Base-by-base conservation (phyloP, 2,113 vertebrate genomes). In the Elephas maximus region DNA sequence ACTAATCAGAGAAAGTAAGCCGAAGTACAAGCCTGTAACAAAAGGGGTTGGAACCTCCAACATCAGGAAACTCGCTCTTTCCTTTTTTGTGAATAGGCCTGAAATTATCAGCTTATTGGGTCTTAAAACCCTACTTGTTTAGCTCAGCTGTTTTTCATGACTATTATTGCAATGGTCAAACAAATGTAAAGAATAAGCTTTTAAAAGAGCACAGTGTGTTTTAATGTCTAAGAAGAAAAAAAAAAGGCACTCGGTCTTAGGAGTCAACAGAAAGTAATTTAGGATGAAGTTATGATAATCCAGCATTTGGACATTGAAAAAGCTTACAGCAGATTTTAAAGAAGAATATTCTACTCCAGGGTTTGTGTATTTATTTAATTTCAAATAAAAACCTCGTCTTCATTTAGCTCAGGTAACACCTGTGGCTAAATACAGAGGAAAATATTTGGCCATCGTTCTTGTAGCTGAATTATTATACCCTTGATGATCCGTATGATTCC, bases 1-100 rank as follows among this genome's bases (percentile, higher is more conserved):
- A 98, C 90, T 96, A 95, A 97, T 94, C 96, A 96, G 88, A 97
- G 37, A 95, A 94, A 83, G 83, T 85, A 97, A 94, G 96, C 79
- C 84, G 76, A 57, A 94, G 87, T 82, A 80, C 67, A 95, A 90
- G 90, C 53, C 81, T 92, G 8, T 69, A 93, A 79, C 77, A 76
- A 85, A 94, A 87, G 30, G 20, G 62, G 2, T 4, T 57, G 76
- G 48, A 4, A 4, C 18, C 20, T 37, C 94, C 78, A 76, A 4
- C 77, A 51, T 73, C 74, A 86, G 57, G 71, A 45, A 93, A 60
- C 63, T 83, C 57, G 30, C 80, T 81, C 67, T 85, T 95, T 97
- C 83, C 79, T 93, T 90, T 91, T 53, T 88, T 60, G 26, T 89
- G 44, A 97, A 87, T 63, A 96, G 37, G 76, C 17, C 81, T 92